phyloP scores from a whole-genome alignment of 2,113 vertebrate species.

The Colius striatus region DNA sequence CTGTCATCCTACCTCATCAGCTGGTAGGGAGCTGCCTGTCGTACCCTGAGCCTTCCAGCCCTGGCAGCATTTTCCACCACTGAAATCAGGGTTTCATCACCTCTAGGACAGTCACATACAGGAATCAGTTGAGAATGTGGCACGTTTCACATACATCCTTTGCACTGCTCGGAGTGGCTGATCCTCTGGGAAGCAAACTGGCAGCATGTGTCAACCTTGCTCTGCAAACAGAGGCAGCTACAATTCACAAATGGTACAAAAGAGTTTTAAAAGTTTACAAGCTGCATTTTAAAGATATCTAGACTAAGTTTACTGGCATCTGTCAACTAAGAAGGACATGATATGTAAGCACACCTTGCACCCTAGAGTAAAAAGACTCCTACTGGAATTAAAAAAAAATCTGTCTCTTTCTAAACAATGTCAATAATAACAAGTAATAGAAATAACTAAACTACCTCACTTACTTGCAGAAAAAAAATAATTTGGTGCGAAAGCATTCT shows the following conservation, averaged over 20 bases:
- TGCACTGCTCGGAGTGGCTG: rapidly evolving
- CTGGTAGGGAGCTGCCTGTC: rapidly evolving
- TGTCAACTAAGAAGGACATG: neutral
- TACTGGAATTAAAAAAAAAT: neutral
- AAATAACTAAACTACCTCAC: neutral
- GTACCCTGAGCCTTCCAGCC: rapidly evolving
- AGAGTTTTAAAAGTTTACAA: neutral
- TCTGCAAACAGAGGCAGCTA: neutral
- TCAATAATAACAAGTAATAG: neutral
- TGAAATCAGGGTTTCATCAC: neutral
- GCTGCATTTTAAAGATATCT: constrained; percentile 23
- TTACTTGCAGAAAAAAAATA: neutral
- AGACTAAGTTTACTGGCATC: neutral
- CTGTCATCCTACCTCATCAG: neutral
- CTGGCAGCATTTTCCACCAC: neutral
- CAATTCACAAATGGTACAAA: constrained; percentile 23
- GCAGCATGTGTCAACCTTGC: neutral
- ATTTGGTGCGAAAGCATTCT: constrained; percentile 30
- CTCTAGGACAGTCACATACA: neutral
- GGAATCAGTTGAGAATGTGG: neutral
- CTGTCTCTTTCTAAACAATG: neutral
- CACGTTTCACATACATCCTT: neutral
- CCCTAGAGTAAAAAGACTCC: neutral
- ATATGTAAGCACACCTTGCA: neutral
- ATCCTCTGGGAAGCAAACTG: neutral